Evolutionary conservation across 2,797 vertebrate genomes (phyloP).

Genomic region (Lophotriccus pileatus): DNA sequence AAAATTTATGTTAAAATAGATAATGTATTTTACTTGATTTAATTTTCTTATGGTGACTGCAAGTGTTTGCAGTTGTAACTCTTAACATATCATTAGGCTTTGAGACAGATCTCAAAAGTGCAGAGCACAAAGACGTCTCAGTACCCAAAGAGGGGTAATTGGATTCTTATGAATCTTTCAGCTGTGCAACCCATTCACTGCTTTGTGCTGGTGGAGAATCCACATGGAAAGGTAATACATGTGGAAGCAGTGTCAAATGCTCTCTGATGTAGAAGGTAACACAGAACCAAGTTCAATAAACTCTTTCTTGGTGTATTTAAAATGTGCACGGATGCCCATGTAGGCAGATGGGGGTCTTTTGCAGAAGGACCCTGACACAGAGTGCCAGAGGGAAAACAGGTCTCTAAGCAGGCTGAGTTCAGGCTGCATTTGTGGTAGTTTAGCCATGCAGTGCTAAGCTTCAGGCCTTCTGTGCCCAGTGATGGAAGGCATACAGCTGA

Average conservation of each 20-base stretch:
- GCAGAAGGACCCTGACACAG: neutral
- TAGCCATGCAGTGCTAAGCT: neutral
- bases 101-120: neutral
- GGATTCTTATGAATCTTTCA: neutral
- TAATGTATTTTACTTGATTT: neutral
- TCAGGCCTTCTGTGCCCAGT: neutral
- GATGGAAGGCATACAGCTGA: neutral
- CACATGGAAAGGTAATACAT: neutral
- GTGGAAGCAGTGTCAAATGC: neutral
- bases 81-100: neutral
- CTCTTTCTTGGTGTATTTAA: neutral
- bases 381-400: accelerated
- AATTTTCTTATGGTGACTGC: neutral
- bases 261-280: neutral
- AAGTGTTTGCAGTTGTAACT: neutral
- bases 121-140: neutral
- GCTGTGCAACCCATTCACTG: accelerated
- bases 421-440: neutral
- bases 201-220: neutral
- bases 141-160: neutral
- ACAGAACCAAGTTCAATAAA: neutral
- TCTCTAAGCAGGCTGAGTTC: neutral
- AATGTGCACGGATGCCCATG: accelerated
- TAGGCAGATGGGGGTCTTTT: neutral
- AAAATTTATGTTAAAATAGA: neutral